Conservation (phyloP, 2,113 vertebrate genomes). For the Dasyurus viverrinus region DNA sequence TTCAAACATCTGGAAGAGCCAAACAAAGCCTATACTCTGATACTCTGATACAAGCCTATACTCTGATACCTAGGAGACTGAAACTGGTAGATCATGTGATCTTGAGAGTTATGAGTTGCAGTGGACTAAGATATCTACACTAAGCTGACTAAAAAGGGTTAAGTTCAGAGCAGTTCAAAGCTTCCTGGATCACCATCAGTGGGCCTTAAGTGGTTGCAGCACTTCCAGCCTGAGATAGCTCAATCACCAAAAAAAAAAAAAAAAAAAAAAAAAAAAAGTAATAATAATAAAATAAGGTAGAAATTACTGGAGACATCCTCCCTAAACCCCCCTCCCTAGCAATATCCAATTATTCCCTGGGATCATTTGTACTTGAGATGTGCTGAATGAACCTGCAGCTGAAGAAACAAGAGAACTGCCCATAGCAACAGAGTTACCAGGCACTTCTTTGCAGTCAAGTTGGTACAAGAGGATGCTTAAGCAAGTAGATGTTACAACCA, state of each 20-base stretch:
- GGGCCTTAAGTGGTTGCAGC: not conserved
- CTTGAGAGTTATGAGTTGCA: not conserved
- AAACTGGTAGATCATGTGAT: not conserved
- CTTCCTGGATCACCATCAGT: not conserved
- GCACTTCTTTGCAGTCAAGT: not conserved
- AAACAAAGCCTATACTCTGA: not conserved
- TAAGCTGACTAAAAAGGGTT: not conserved
- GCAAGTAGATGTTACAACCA: not conserved
- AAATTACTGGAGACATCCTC: not conserved
- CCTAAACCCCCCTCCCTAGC: too few species aligned
- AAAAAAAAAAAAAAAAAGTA: not conserved
- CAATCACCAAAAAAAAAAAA: not conserved
- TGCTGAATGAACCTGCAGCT: not conserved
- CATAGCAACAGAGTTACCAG: not conserved
- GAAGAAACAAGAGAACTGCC: not conserved
- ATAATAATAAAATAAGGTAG: too few species aligned
- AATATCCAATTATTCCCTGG: constrained; percentile 5
- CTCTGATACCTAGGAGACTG: not conserved
- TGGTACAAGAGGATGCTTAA: not conserved
- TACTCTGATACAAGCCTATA: not conserved
- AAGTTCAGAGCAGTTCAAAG: not conserved
- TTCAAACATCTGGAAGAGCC: not conserved
- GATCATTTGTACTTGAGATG: not conserved
- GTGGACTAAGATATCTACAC: not conserved
- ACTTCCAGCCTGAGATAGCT: not conserved